Percentiles rank a stretch among this genome's conserved stretches.
Evolutionary conservation across 1,140 invertebrate species (phyloP).

Genomic region (Chrysopa pallens): DNA sequence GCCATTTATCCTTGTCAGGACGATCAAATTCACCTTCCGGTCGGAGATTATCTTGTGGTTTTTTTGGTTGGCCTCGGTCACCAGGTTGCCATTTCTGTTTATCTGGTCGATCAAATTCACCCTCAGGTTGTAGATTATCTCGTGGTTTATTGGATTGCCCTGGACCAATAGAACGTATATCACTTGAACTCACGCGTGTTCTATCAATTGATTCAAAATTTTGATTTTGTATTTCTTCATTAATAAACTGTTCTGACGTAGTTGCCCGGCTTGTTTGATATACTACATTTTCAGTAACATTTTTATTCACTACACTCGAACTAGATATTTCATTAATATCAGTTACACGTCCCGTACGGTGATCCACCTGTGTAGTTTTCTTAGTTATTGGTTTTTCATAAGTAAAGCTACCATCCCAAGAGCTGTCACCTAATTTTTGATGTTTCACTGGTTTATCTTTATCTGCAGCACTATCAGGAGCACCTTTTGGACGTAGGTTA

Average conservation of each 20-base stretch:
- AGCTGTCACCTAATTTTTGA: not conserved
- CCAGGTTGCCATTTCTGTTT: slow-evolving; percentile 23
- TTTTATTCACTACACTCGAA: too few species aligned
- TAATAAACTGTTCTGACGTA: too few species aligned
- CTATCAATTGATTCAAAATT: slow-evolving; percentile 16
- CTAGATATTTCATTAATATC: too few species aligned
- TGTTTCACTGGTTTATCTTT: slow-evolving; percentile 13
- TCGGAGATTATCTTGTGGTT: slow-evolving; percentile 33
- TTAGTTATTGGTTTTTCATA: not conserved
- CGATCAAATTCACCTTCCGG: slow-evolving; percentile 33
- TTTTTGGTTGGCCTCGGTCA: slow-evolving; percentile 26
- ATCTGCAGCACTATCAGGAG: slow-evolving; percentile 34
- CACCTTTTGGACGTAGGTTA: slow-evolving; percentile 26
- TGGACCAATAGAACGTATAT: slow-evolving; percentile 20
- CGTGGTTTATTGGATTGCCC: slow-evolving; percentile 22
- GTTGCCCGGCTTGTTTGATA: too few species aligned
- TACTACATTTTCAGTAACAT: too few species aligned
- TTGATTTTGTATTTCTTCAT: too few species aligned
- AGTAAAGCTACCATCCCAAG: not conserved
- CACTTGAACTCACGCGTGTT: slow-evolving; percentile 11
- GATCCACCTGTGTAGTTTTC: not conserved
- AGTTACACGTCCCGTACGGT: too few species aligned
- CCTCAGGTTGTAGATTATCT: slow-evolving; percentile 34
- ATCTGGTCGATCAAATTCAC: slow-evolving; percentile 32
- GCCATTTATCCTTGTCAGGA: slow-evolving; percentile 14